Evolutionary conservation across 2,797 vertebrate species (phyloP).

Genomic region (Melanotaenia nigrans): DNA sequence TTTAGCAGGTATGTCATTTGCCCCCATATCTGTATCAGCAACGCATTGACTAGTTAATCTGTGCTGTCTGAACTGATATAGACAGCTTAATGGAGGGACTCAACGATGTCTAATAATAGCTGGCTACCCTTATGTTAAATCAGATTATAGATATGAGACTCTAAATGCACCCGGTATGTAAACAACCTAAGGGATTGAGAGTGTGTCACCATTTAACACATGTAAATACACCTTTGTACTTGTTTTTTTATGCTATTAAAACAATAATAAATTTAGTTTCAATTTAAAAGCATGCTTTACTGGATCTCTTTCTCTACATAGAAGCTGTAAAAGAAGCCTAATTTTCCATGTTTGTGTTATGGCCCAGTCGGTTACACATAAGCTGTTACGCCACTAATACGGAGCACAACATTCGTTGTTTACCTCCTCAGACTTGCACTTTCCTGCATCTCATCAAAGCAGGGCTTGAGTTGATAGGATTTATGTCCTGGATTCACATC

Average conservation of each 20-base stretch:
- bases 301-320: background rate
- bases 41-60: conserved; percentile 39
- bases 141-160: conserved; percentile 54
- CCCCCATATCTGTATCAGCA: conserved; percentile 10
- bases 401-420: conserved; percentile 10
- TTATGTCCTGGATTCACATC: conserved; percentile 57
- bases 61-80: conserved; percentile 27
- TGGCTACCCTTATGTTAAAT: conserved; percentile 34
- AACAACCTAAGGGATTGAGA: conserved; percentile 36
- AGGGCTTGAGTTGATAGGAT: conserved; percentile 73
- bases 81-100: conserved; percentile 43
- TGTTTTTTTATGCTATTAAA: conserved; percentile 63
- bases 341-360: background rate
- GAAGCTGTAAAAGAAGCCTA: background rate
- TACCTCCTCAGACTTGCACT: conserved; percentile 35
- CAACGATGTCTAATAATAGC: conserved; percentile 54
- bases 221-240: conserved; percentile 78
- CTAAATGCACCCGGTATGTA: conserved; percentile 31
- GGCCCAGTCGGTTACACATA: background rate
- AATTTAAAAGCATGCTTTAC: conserved; percentile 6
- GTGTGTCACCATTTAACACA: conserved; percentile 42
- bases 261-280: conserved; percentile 65
- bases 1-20: background rate
- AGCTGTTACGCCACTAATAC: background rate
- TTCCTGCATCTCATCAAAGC: conserved; percentile 69